Percentiles rank a stretch among this genome's conserved stretches.
phyloP scores from a whole-genome alignment of 2,797 vertebrate genomes.

The Fistularia commersonii region DNA sequence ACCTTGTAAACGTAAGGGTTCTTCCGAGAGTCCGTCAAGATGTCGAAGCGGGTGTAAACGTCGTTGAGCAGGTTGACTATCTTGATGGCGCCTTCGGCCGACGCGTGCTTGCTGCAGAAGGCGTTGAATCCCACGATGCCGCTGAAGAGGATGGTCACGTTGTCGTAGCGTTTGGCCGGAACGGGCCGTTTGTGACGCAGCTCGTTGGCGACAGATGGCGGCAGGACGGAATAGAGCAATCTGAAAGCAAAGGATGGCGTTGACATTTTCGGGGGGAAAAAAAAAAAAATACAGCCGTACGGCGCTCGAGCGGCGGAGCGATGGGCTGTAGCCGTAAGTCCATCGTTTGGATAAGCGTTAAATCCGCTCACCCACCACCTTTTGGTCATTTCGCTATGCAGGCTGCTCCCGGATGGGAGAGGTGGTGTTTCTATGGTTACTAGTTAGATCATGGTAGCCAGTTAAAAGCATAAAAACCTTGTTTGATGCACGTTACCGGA shows the following conservation, averaged over 20 bases:
- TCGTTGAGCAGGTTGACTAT: constrained; percentile 98
- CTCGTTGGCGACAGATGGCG: constrained; percentile 95
- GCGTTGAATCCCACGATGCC: constrained; percentile 96
- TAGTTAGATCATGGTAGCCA: constrained; percentile 59
- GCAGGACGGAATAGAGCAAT: constrained; percentile 93
- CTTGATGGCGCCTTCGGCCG: constrained; percentile 98
- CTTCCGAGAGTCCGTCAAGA: constrained; percentile 93
- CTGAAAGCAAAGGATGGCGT: constrained; percentile 58
- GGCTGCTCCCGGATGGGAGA: constrained; percentile 52
- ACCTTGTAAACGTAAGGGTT: constrained; percentile 99
- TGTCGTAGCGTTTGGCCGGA: constrained; percentile 95
- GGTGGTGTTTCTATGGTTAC: constrained; percentile 68
- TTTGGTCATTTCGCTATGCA: constrained; percentile 58
- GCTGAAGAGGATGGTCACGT: constrained; percentile 96
- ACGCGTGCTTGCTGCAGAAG: constrained; percentile 97
- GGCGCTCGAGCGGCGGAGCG: constrained; percentile 9
- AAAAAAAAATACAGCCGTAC: constrained; percentile 2
- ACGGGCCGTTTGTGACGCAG: constrained; percentile 95
- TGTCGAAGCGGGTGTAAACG: constrained; percentile 97
- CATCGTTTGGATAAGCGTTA: constrained; percentile 35
- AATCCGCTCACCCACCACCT: constrained; percentile 59
- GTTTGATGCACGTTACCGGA: constrained; percentile 51
- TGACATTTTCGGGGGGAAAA: constrained; percentile 9
- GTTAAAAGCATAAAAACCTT: constrained; percentile 61
- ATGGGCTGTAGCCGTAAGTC: constrained; percentile 29